Evolutionary conservation across 2,797 vertebrate species (phyloP).

Genomic region (Tadarida brasiliensis): DNA sequence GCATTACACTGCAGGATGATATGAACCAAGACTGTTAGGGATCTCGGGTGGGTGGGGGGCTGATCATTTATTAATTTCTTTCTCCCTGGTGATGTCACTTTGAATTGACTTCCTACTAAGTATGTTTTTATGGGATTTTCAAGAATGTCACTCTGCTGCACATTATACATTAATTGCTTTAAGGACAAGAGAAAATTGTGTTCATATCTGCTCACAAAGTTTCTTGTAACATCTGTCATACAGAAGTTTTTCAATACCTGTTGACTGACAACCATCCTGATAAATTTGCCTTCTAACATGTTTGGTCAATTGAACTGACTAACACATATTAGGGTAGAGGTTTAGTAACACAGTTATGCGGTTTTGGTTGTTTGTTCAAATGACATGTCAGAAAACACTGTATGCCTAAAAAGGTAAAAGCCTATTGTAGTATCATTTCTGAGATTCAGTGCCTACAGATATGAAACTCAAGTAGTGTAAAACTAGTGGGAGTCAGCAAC

Average conservation of each 20-base stretch:
- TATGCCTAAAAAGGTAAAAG: background rate
- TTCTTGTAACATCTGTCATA: background rate
- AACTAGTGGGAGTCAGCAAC: background rate
- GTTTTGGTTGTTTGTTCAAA: constrained; percentile 24
- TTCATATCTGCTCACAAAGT: constrained; percentile 38
- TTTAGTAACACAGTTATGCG: constrained; percentile 8
- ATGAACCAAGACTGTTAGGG: background rate
- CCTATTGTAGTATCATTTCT: background rate
- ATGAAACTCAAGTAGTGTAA: constrained; percentile 13
- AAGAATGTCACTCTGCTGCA: constrained; percentile 51
- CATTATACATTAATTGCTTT: constrained; percentile 4
- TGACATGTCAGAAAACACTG: background rate
- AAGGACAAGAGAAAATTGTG: constrained; percentile 26
- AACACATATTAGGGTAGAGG: background rate
- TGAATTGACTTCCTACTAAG: constrained; percentile 42
- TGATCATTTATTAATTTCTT: background rate
- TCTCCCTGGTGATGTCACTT: constrained; percentile 4
- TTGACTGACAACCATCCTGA: background rate
- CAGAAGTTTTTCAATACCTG: background rate
- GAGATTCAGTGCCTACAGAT: background rate
- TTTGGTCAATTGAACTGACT: constrained; percentile 23
- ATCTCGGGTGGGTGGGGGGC: too few relatives aligned
- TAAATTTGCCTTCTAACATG: background rate
- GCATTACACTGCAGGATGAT: background rate
- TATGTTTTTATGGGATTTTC: constrained; percentile 12